phyloP scores from a whole-genome alignment of 2,797 vertebrate species.

The Dryobates pubescens region DNA sequence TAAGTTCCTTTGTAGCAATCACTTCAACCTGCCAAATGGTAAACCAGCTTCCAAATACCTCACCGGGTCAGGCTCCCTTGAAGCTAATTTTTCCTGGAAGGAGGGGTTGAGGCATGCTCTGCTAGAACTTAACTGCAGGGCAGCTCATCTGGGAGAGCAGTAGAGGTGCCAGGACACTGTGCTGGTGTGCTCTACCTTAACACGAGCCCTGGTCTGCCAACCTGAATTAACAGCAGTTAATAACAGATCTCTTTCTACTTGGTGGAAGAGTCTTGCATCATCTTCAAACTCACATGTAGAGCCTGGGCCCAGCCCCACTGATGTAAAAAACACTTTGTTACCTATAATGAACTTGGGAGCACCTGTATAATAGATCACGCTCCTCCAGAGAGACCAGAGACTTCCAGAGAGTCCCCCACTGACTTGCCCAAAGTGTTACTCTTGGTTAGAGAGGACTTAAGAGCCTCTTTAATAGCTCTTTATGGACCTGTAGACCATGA shows the following conservation, averaged over 20 bases:
- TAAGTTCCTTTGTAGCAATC: neutral
- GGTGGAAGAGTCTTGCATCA: neutral
- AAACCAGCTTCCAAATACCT: neutral
- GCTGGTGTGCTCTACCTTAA: neutral
- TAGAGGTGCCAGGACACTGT: neutral
- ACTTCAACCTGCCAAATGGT: neutral
- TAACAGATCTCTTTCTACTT: neutral
- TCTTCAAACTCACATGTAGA: neutral
- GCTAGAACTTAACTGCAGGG: neutral
- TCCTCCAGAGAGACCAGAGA: neutral
- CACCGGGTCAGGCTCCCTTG: neutral
- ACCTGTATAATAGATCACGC: neutral
- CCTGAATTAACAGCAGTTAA: neutral
- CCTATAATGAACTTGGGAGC: neutral
- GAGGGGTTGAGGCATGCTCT: neutral
- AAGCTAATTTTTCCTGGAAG: neutral
- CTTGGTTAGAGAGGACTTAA: neutral
- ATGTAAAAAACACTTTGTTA: neutral
- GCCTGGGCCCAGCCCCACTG: neutral
- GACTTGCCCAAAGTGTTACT: neutral
- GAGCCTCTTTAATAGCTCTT: neutral
- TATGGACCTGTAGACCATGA: neutral
- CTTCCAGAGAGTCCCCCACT: neutral
- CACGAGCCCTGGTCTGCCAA: neutral
- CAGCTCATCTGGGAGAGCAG: neutral